A percentile compares a stretch with the other conserved stretches of the same genome.
These are phyloP conservation scores for Bungarus multicinctus DNA, from an alignment of 2,113 vertebrate species.

Conservation along the genomic window DNA sequence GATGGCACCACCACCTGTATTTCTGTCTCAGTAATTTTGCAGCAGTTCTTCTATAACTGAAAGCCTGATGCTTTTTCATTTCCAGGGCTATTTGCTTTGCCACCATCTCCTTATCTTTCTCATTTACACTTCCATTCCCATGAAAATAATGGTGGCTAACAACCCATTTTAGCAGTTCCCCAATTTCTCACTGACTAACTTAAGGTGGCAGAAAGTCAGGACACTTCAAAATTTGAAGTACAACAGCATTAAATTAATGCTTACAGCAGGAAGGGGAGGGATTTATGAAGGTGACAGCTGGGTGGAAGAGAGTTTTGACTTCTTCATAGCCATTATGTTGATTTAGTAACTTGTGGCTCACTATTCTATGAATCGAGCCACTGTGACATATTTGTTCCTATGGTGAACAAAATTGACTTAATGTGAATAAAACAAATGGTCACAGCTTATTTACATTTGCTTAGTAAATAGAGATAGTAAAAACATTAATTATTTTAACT, in stretches of 20 bases:
- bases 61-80: background rate
- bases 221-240: background rate
- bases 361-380: background rate
- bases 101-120: background rate
- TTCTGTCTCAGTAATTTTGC: background rate
- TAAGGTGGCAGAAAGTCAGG: background rate
- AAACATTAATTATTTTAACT: background rate
- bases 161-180: background rate
- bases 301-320: background rate
- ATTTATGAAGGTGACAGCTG: background rate
- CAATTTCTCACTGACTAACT: background rate
- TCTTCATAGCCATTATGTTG: background rate
- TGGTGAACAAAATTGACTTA: background rate
- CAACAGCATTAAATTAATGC: background rate
- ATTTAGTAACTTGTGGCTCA: background rate
- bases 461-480: background rate
- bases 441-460: background rate
- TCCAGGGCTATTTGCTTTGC: background rate
- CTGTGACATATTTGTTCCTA: background rate
- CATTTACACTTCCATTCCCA: background rate
- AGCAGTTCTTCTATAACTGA: background rate
- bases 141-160: background rate
- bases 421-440: background rate
- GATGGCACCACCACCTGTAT: background rate
- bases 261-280: background rate